Base-by-base conservation (phyloP, 1,140 invertebrate species). In the Leptinotarsa texana region DNA sequence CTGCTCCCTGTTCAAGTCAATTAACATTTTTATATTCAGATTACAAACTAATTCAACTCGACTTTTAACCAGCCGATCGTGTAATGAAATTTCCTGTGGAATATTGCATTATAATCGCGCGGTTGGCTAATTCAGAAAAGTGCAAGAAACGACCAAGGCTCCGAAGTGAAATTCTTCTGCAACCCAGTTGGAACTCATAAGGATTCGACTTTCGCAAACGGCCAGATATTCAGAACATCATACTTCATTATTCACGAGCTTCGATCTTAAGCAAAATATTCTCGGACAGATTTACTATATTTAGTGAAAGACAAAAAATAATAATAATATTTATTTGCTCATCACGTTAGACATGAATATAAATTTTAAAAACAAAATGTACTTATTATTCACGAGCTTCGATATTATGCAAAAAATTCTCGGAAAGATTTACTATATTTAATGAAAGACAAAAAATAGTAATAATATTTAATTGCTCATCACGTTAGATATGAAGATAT, bases 31-130 rank as follows among this genome's bases (percentile, higher is more conserved):
- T 42, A 15, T 57, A 57, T 57, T 57, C 15, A 57, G n/a, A 57
- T 57, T 57, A n/a, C n/a, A 15, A 17, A 57, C 51, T 18, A 57
- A 57, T 18, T 57, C 13, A 57, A 57, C 51, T 57, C 15, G 6
- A 57, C 51, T 57, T 57, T 57, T 18, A 57, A 57, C 51, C 51
- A 57, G 51, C 51, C 51, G n/a, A 18, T 57, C 51, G 51, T 57
- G 51, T 57, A 57, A 57, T 57, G 51, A 57, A 57, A 57, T 57
- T 15, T 57, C 51, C 51, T 57, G 51, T 13, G n/a, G 51, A 57
- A 57, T 17, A 57, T 57, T 57, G 51, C 51, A 57, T 17, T 57
- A 57, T 57, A 57, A 57, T 57, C 33, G 17, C 15, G 51, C 51
- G 51, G 51, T 57, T 57, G 51, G 51, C 51, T 57, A 57, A 57